Evolutionary conservation across 2,113 vertebrate genomes (phyloP).

Genomic region (Paradoxurus hermaphroditus): DNA sequence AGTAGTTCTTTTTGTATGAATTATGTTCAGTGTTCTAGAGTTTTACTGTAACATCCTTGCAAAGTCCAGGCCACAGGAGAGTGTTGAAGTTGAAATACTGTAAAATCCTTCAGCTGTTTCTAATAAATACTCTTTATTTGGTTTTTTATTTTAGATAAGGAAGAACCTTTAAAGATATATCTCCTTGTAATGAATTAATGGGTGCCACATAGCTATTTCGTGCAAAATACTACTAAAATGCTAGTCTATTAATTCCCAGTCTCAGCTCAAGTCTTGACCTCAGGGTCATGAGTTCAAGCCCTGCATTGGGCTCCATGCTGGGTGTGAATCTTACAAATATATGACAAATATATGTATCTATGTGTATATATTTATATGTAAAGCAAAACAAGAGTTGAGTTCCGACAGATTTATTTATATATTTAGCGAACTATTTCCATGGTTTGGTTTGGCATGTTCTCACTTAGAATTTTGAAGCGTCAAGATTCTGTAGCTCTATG

Average conservation of each 20-base stretch:
- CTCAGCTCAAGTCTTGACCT: too few species aligned
- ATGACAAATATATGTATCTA: too few species aligned
- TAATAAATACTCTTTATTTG: background rate
- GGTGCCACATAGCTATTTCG: background rate
- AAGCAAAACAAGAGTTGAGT: background rate
- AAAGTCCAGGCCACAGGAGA: background rate
- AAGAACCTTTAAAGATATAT: background rate
- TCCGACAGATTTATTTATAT: background rate
- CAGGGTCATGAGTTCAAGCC: too few species aligned
- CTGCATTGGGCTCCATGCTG: too few species aligned
- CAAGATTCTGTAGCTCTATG: constrained; percentile 48
- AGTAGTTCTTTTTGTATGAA: background rate
- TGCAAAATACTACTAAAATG: background rate
- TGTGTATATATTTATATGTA: background rate
- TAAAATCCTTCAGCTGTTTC: background rate
- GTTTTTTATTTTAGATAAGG: constrained; percentile 3
- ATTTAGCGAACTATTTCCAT: background rate
- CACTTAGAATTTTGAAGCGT: constrained; percentile 59
- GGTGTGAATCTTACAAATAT: too few species aligned
- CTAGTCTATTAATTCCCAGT: background rate
- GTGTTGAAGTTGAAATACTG: background rate
- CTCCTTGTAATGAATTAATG: background rate
- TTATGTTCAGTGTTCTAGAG: background rate
- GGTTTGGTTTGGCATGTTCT: background rate
- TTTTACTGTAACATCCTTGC: background rate